Percentiles rank a stretch among this genome's conserved stretches.
phyloP scores from a whole-genome alignment of 92 coral and sea anemone species.

The Umimayanthus kanabou region DNA sequence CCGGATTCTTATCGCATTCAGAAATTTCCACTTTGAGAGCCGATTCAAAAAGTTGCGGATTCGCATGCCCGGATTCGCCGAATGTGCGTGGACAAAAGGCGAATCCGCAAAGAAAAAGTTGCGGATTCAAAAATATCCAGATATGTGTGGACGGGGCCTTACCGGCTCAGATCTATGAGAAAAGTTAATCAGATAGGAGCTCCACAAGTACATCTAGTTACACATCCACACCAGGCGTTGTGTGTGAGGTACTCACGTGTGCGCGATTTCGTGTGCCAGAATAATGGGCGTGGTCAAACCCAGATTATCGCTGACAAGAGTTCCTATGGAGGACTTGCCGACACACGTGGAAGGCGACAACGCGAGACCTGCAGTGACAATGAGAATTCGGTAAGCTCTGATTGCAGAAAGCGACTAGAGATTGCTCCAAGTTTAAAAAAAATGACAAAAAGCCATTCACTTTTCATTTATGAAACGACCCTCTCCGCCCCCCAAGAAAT shows the following conservation, averaged over 20 bases:
- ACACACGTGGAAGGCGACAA: constrained; percentile 52
- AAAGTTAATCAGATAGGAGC: too few species aligned
- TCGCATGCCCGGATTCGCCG: too few species aligned
- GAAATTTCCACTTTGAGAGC: too few species aligned
- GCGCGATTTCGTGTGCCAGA: constrained; percentile 76
- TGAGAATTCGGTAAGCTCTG: background rate
- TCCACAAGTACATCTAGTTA: background rate
- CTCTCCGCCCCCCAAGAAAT: background rate
- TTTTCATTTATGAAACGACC: too few species aligned
- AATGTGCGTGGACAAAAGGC: too few species aligned
- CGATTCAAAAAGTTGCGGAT: too few species aligned
- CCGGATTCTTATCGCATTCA: too few species aligned
- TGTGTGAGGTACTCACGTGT: constrained; percentile 62
- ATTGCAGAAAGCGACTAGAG: background rate
- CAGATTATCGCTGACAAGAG: constrained; percentile 43
- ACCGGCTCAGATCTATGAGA: too few species aligned
- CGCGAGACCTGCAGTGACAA: constrained; percentile 27
- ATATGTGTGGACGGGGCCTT: too few species aligned
- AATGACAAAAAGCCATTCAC: too few species aligned
- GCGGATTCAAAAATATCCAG: too few species aligned
- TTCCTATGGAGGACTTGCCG: constrained; percentile 20
- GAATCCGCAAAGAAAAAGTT: too few species aligned
- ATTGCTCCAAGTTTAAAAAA: background rate
- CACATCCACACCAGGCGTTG: background rate
- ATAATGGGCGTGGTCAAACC: constrained; percentile 70